A percentile compares a stretch with the other conserved stretches of the same genome.
Conservation (phyloP, 2,888 invertebrate species). For the Crossocerus cetratus region DNA sequence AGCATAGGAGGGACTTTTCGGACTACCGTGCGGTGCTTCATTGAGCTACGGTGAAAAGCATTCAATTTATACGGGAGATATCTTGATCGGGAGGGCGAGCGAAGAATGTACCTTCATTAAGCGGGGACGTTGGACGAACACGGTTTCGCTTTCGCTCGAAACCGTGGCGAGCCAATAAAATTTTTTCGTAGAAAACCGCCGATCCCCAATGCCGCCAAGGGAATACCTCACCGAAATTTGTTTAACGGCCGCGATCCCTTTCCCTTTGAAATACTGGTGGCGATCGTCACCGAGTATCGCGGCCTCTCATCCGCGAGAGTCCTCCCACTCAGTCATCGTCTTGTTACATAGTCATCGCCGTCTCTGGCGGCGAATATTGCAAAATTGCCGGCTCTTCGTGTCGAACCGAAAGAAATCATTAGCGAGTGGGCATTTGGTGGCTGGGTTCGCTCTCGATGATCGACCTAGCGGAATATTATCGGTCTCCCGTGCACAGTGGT, state of each 20-base stretch:
- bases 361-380: no score
- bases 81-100: slow-evolving; percentile 60
- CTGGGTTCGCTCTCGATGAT: no score
- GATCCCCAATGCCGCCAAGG: slow-evolving; percentile 8
- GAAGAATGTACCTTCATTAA: slow-evolving; percentile 65
- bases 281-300: slow-evolving; percentile 30
- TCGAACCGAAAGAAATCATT: no score
- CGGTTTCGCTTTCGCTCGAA: slow-evolving; percentile 62
- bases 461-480: no score
- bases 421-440: no score
- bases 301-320: slow-evolving; percentile 52
- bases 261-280: slow-evolving; percentile 22
- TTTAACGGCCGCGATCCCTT: slow-evolving; percentile 51
- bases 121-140: slow-evolving; percentile 56
- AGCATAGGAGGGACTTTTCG: slow-evolving; percentile 51
- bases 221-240: slow-evolving; percentile 52
- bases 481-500: no score
- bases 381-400: no score
- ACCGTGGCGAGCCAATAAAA: slow-evolving; percentile 50
- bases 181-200: slow-evolving; percentile 54
- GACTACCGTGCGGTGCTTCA: slow-evolving; percentile 61
- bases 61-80: slow-evolving; percentile 62
- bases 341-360: no score
- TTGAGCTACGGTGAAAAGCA: slow-evolving; percentile 63
- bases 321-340: no score